Evolutionary conservation across 2,113 vertebrate genomes (phyloP), one percentile per base, ranked within the genome.

Genomic region (Solea senegalensis): DNA sequence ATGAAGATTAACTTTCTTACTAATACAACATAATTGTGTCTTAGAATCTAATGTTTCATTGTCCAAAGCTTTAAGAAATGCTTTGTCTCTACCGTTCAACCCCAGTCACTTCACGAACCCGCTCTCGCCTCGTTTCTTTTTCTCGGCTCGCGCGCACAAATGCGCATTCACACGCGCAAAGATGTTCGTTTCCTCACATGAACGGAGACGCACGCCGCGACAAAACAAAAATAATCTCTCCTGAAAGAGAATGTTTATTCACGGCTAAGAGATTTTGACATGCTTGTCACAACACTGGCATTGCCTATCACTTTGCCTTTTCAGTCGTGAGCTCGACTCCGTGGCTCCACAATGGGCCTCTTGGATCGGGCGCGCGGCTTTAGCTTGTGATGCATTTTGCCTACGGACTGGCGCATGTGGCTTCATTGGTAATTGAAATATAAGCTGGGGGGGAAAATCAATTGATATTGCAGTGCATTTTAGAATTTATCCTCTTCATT

Each of bases 151-250:
- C 26, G 5, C 26, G 14, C 48, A 43, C 46, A 53, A 15, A 67
- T 21, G 34, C 44, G 69, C n/a, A 34, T 9, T 27, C 8, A 40
- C 27, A 39, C 21, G 21, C 9, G 68, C 50, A 53, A 21, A 21
- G 4, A 58, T 27, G 8, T 11, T 16, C 34, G 34, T 57, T 27
- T 51, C 59, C 26, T 13, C 27, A 11, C n/a, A 39, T 12, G 2
- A 41, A 75, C 45, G n/a, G 70, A 28, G 5, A 70, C 50, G n/a
- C 54, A 14, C 21, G 21, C 50, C 43, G 40, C 65, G 66, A 79
- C 66, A 82, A 69, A 82, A 75, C 78, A 52, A 71, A 71, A 83
- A 87, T 92, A 87, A 89, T 88, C 86, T 87, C 67, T 40, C 82
- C 34, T 76, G 66, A 89, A 90, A 83, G 67, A 54, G 68, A 49